phyloP scores from a whole-genome alignment of 2,797 vertebrate genomes.

The Sparus aurata region DNA sequence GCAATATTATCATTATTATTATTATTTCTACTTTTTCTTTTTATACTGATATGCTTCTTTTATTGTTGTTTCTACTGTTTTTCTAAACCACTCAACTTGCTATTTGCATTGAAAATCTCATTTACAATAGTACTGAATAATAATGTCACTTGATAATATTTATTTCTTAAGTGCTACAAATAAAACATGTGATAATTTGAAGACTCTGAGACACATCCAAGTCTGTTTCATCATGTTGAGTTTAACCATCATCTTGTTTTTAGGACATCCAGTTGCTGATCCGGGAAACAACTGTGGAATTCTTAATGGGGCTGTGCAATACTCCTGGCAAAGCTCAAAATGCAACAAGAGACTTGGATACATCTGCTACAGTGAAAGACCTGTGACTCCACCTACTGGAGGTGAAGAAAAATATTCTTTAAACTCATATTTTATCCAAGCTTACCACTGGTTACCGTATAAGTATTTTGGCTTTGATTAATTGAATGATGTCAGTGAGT shows the following conservation, averaged over 20 bases:
- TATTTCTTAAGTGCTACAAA: no score
- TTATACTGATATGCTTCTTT: not conserved
- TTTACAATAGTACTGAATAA: not conserved
- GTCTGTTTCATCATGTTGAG: no score
- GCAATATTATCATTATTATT: no score
- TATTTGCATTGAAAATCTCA: not conserved
- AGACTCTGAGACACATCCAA: not conserved
- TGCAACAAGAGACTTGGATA: conserved; percentile 90
- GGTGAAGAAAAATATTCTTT: conserved; percentile 24
- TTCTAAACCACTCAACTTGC: not conserved
- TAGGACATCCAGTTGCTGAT: conserved; percentile 87
- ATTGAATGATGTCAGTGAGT: not conserved
- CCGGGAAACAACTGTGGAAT: conserved; percentile 88
- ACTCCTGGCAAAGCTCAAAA: conserved; percentile 87
- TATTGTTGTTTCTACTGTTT: not conserved
- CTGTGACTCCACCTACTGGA: not conserved
- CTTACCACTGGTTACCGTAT: not conserved
- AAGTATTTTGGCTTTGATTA: not conserved
- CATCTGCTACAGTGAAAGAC: conserved; percentile 85
- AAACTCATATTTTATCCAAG: not conserved
- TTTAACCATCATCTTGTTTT: conserved; percentile 19
- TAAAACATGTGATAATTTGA: not conserved
- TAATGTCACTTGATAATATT: not conserved
- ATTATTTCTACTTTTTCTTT: no score
- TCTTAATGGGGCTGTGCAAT: conserved; percentile 82